These are phyloP conservation scores for Alaudala cheleensis DNA, from an alignment of 2,113 vertebrate species.

Conservation along the genomic window DNA sequence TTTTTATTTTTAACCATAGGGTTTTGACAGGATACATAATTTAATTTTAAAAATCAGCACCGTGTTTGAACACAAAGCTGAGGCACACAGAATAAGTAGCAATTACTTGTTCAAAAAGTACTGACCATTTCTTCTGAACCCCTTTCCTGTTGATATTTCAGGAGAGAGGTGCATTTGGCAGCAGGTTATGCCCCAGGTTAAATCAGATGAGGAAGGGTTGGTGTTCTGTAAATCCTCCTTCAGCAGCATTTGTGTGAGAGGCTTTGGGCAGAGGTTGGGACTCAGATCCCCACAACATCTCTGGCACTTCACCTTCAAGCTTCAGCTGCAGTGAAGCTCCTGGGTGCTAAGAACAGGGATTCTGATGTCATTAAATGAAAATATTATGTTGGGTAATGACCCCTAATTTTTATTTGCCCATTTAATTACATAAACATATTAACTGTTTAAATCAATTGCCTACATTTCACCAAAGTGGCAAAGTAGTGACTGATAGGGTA, in stretches of 20 bases:
- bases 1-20: background rate
- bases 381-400: background rate
- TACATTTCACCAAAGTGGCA: background rate
- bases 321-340: background rate
- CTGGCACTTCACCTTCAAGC: background rate
- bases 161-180: background rate
- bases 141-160: background rate
- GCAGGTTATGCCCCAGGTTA: background rate
- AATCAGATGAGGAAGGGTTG: background rate
- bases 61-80: background rate
- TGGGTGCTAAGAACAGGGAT: background rate
- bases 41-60: background rate
- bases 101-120: background rate
- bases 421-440: background rate
- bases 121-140: background rate
- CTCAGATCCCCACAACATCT: background rate
- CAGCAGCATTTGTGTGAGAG: fast-evolving
- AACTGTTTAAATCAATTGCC: background rate
- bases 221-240: background rate
- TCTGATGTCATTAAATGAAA: background rate
- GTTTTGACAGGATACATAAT: background rate
- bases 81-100: background rate
- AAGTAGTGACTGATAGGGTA: background rate
- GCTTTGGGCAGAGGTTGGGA: background rate
- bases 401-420: background rate